phyloP scores from a whole-genome alignment of 2,888 invertebrate species.

The Piscicola geometra region DNA sequence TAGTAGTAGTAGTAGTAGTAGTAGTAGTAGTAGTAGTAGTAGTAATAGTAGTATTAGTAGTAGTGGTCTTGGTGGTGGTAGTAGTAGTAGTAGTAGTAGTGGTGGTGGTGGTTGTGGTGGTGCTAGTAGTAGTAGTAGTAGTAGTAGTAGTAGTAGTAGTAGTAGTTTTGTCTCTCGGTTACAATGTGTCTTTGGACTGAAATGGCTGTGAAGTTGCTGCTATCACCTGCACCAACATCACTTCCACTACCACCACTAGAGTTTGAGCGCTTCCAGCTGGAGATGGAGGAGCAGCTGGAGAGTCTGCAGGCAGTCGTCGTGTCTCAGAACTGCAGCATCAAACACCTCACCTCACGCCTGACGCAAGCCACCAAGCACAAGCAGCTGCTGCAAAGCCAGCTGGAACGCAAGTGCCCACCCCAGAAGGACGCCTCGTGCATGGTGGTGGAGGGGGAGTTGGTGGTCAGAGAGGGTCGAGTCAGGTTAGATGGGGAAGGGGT shows the following conservation, averaged over 20 bases:
- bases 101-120: not conserved
- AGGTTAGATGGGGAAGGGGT: not conserved
- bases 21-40: constrained; percentile 3
- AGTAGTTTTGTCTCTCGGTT: not conserved
- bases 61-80: not conserved
- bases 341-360: not conserved
- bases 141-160: constrained; percentile 3
- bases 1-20: constrained; percentile 2
- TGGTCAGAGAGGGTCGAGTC: not conserved
- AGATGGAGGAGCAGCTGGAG: not conserved
- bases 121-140: not conserved
- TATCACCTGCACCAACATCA: too few species aligned
- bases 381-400: not conserved
- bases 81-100: constrained; percentile 3
- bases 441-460: not conserved
- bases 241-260: too few species aligned
- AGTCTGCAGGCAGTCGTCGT: not conserved
- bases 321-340: not conserved
- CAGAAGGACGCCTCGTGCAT: not conserved
- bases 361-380: not conserved
- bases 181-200: too few species aligned
- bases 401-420: not conserved
- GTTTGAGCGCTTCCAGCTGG: not conserved
- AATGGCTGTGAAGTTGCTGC: too few species aligned
- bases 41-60: not conserved